Conservation (phyloP, 2,797 vertebrate genomes). For the Meriones psammophilus region DNA sequence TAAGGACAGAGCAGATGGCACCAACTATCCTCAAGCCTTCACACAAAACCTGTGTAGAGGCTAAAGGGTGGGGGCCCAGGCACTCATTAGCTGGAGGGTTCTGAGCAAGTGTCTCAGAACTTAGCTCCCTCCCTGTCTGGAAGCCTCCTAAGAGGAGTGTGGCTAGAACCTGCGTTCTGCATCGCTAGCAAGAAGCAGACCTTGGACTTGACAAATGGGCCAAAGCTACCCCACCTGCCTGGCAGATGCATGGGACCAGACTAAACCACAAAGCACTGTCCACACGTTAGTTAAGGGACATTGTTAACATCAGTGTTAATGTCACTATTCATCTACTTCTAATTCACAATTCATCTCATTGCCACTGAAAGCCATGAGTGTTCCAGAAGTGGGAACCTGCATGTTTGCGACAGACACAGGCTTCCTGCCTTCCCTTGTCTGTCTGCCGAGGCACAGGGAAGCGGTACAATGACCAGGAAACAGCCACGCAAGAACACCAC, state of each 20-base stretch:
- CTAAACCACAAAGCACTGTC: not conserved
- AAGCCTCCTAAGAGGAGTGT: not conserved
- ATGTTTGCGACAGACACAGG: not conserved
- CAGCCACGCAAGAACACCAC: not conserved
- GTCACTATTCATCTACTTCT: not conserved
- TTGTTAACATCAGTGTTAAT: not conserved
- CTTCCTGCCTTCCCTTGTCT: not conserved
- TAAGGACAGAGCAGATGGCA: not conserved
- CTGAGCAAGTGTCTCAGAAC: not conserved
- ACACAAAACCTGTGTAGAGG: not conserved
- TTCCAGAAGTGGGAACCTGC: not conserved
- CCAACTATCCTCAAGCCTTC: not conserved
- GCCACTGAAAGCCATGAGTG: not conserved
- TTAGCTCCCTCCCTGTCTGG: not conserved
- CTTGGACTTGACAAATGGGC: not conserved
- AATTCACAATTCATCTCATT: not conserved
- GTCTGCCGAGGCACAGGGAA: not conserved
- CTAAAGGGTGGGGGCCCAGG: not conserved
- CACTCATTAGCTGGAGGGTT: not conserved
- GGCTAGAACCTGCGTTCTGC: not conserved
- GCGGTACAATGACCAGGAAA: not conserved
- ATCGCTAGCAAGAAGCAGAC: not conserved
- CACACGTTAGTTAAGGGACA: not conserved
- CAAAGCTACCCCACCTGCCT: not conserved
- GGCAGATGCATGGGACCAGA: not conserved